Evolutionary conservation across 30 jellyfish, hydroid and myxozoan genomes (phyloP).

Genomic region (Mastigias papua): DNA sequence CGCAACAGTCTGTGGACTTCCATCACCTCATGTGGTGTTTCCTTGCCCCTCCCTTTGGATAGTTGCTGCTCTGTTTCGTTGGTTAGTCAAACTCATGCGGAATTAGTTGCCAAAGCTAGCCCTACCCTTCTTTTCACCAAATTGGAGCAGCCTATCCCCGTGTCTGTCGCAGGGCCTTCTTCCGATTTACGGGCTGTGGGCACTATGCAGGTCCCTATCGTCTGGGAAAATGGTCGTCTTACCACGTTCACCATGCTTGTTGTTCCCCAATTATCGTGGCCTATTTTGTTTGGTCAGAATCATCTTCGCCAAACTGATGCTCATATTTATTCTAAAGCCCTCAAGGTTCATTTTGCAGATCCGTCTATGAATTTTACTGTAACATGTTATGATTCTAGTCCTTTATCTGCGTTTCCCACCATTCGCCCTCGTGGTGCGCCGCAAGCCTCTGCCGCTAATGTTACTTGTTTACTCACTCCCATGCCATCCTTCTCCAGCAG

Average conservation of each 20-base stretch:
- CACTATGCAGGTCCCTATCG: slow-evolving; percentile 63
- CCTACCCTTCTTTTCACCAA: slow-evolving; percentile 24
- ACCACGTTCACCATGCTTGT: slow-evolving; percentile 53
- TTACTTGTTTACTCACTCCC: slow-evolving; percentile 53
- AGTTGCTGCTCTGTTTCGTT: slow-evolving; percentile 57
- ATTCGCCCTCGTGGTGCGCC: background rate
- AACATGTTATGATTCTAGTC: slow-evolving; percentile 37
- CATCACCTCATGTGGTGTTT: slow-evolving; percentile 45
- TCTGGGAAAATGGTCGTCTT: slow-evolving; percentile 54
- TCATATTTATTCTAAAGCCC: slow-evolving; percentile 7
- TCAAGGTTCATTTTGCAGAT: slow-evolving; percentile 37
- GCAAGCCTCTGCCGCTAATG: slow-evolving; percentile 43
- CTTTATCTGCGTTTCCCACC: slow-evolving; percentile 29
- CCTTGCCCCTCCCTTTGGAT: slow-evolving; percentile 58
- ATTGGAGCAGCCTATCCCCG: slow-evolving; percentile 55
- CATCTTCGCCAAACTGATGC: slow-evolving; percentile 51
- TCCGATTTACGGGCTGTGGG: slow-evolving; percentile 64
- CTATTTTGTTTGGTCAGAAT: slow-evolving; percentile 60
- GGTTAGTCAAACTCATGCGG: slow-evolving; percentile 56
- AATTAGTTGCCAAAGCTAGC: slow-evolving; percentile 14
- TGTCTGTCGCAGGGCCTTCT: slow-evolving; percentile 58
- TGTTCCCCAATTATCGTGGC: slow-evolving; percentile 52
- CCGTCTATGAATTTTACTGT: slow-evolving; percentile 40
- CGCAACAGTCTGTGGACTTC: slow-evolving; percentile 46
- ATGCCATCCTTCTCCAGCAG: background rate